Evolutionary conservation across 2,888 invertebrate species (phyloP).

Genomic region (Ligdia adustata): DNA sequence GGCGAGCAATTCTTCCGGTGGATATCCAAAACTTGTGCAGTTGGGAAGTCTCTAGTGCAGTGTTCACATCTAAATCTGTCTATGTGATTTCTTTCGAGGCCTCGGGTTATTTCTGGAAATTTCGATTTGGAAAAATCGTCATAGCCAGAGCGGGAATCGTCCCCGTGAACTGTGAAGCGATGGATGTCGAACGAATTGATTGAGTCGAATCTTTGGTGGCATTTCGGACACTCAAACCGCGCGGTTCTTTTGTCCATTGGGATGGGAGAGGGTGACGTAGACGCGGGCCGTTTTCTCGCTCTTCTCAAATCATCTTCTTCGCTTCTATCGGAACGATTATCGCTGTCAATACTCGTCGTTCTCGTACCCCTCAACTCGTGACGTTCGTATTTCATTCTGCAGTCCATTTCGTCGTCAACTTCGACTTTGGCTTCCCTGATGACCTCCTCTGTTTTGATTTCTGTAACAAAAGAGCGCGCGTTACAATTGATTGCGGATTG

Average conservation of each 20-base stretch:
- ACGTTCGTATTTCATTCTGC: conserved; percentile 62
- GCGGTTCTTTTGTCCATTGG: conserved; percentile 70
- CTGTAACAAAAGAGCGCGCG: conserved; percentile 76
- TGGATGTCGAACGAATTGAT: conserved; percentile 89
- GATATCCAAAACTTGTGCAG: conserved; percentile 86
- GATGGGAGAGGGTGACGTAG: conserved; percentile 65
- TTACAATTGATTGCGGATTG: conserved; percentile 67
- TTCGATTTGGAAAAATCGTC: conserved; percentile 91
- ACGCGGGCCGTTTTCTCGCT: conserved; percentile 70
- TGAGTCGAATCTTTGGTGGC: conserved; percentile 89
- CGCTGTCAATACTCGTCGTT: conserved; percentile 80
- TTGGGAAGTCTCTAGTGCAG: conserved; percentile 89
- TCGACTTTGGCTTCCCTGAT: conserved; percentile 77
- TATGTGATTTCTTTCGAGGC: conserved; percentile 83
- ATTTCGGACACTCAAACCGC: conserved; percentile 87
- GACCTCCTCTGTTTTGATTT: conserved; percentile 79
- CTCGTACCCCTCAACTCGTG: conserved; percentile 62
- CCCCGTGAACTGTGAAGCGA: conserved; percentile 85
- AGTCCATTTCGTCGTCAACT: conserved; percentile 60
- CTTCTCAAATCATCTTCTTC: conserved; percentile 70
- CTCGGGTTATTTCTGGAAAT: conserved; percentile 90
- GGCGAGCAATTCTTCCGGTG: conserved; percentile 82
- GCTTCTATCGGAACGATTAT: conserved; percentile 83
- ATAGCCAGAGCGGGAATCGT: conserved; percentile 86
- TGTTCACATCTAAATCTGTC: conserved; percentile 88